Base-by-base conservation (phyloP, 2,113 vertebrate genomes). In the Leiothrix lutea region DNA sequence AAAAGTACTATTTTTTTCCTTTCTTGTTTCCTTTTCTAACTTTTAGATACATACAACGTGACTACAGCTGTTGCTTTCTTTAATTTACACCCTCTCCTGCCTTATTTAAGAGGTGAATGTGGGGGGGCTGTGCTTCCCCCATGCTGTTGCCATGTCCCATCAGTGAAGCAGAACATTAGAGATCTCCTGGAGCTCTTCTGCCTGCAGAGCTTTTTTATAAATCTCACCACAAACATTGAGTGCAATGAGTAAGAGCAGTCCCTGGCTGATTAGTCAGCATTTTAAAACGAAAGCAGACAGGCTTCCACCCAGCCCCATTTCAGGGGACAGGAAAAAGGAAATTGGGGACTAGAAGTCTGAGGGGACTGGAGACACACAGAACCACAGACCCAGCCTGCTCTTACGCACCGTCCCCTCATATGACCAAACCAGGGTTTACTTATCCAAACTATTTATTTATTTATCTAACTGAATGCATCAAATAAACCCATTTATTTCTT, bases 311-410 rank as follows among this genome's bases (percentile, higher is more conserved):
- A 74, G 89, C 84, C 45, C 80, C 73, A 57, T 12, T 75, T 79
- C 40, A 90, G 83, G 69, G 16, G 31, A 67, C 80, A 65, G 92
- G 86, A 90, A 94, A 95, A 93, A 97, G 97, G 97, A 98, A 98
- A 94, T 5, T 45, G 95, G 48, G 77, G 92, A 61, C 69, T 35
- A 92, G 71, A 18, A 57, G 88, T 88, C 92, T 98, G 90, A 58
- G 88, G 70, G 57, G 38, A 57, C 60, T 95, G 5, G 48, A 85
- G 90, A 89, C 81, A 19, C 48, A 31, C n/a, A 54, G 53, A 92
- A 88, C 95, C 98, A 67, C 97, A 94, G 36, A 40, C 35, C 42
- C 61, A 71, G 64, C 75, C 96, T 67, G 69, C 80, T 94, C 91
- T 95, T 81, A 97, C 65, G 48, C 69, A 72, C 19, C 18, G 45